Conservation (phyloP, 2,797 vertebrate genomes). For the Eospalax fontanierii region DNA sequence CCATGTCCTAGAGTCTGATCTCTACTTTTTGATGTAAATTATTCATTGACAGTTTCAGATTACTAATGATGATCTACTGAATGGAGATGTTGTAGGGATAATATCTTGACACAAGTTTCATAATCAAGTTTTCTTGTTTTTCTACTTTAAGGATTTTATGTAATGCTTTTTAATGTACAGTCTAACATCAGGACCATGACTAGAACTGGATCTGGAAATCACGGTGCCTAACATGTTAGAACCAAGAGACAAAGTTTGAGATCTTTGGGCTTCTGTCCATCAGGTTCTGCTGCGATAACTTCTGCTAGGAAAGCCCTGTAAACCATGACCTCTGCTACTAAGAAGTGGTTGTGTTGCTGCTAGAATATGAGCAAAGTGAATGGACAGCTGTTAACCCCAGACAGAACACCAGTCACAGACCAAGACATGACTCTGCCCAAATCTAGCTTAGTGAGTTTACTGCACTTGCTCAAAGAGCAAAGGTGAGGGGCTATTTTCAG, state of each 20-base stretch:
- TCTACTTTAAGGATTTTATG: constrained; percentile 18
- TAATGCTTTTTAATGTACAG: not conserved
- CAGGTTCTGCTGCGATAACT: not conserved
- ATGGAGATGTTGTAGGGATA: not conserved
- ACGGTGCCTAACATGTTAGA: not conserved
- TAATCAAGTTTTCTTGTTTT: not conserved
- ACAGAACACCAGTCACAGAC: not conserved
- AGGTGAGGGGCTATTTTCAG: not conserved
- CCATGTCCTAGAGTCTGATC: no score
- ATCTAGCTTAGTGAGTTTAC: not conserved
- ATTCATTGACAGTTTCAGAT: constrained; percentile 34
- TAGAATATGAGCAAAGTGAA: not conserved
- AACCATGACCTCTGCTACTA: not conserved
- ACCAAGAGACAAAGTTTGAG: not conserved
- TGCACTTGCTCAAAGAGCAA: not conserved
- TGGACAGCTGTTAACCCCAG: not conserved
- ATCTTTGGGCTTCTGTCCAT: not conserved
- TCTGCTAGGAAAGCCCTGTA: not conserved
- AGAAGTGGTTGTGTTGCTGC: not conserved
- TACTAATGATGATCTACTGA: not conserved
- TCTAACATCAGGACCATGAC: not conserved
- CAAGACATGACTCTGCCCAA: not conserved
- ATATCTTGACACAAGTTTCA: not conserved
- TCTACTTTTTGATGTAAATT: not conserved
- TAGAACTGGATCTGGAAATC: not conserved